Base-by-base conservation (phyloP, 2,888 invertebrate genomes). In the Graphium colonna region DNA sequence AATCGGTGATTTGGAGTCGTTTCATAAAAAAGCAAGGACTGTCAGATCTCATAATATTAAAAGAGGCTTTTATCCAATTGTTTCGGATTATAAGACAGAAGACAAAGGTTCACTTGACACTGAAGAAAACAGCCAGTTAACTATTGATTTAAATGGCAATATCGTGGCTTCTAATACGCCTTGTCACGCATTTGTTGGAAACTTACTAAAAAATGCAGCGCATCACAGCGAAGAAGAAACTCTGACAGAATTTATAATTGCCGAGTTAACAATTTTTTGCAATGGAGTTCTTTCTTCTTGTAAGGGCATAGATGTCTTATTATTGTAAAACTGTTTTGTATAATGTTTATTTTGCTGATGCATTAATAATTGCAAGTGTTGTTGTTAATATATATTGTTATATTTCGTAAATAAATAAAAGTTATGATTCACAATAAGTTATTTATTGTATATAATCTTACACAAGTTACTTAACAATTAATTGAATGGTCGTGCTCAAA, bases 131-230 rank as follows among this genome's bases (percentile, higher is more conserved):
- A 44, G 28, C 12, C 60, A 67, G 46, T 60, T 84, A 31, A 78
- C 75, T 1, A 73, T 89, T 49, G 88, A 88, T 69, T 69, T 87
- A 52, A 81, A 79, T 62, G 89, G 88, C 9, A 78, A 84, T 65
- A 71, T 89, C 49, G 70, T 89, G 50, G 83, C 84, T 17, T 81
- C 86, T 13, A 65, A 73, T 60, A 77, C 71, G 33, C 59, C 78
- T 1, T 89, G 89, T 33, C 89, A 89, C 63, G 84, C 87, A 3
- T 87, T 89, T 58, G 66, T 89, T 48, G 89, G 87, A 36, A 77
- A 77, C 48, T 61, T 88, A 44, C 86, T 85, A 57, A 82, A 67
- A 60, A 79, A 83, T 60, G 73, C 68, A 15, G 55, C 73, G 26
- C 75, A 79, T 60, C 69, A 75, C 48, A 67, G 60, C 41, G 59